Base-by-base conservation (phyloP, 2,888 invertebrate genomes). In the Troilus luridus region DNA sequence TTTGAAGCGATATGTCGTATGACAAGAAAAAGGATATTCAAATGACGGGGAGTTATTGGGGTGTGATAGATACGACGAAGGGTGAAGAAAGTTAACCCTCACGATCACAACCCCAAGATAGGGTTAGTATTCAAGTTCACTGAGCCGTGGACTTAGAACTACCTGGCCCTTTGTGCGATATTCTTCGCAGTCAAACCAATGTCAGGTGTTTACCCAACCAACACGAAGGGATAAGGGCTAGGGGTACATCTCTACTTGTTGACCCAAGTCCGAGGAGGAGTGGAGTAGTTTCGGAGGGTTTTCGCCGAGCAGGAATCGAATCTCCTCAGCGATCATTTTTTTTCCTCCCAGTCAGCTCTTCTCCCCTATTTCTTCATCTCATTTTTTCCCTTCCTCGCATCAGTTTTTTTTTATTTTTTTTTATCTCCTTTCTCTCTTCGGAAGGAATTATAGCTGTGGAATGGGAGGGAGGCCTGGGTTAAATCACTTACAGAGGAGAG, bases 361-460 rank as follows among this genome's bases (percentile, higher is more conserved):
- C 90, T 81, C 90, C 62, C 85, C 85, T 85, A 81, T 90, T 90
- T 67, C 88, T 90, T 60, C 90, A 85, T 90, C 90, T 19, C 24
- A 81, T 90, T 90, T 90, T 90, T 90, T 54, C 62, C 89, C 89
- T 62, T 64, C 60, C 56, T 85, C n/a, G 62, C 72, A 67, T 77
- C 77, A 85, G 56, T 85, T 85, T 85, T 81, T 64, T 77, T 85
- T 85, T 85, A 85, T 85, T 85, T n/a, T 41, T 41, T 41, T 41
- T 41, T 3, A 1, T 41, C 5, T 85, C 85, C 56, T 85, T 85
- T 58, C 56, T 58, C 12, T 58, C 14, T 21, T 21, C n/a, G 54
- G 85, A 85, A 56, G 85, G 56, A 85, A 85, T 85, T 85, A 85
- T 85, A 85, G 56, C n/a, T 6, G 54, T 5, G n/a, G 85, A 54